Conservation (phyloP, 2,113 vertebrate genomes). For the Anolis sagrei region DNA sequence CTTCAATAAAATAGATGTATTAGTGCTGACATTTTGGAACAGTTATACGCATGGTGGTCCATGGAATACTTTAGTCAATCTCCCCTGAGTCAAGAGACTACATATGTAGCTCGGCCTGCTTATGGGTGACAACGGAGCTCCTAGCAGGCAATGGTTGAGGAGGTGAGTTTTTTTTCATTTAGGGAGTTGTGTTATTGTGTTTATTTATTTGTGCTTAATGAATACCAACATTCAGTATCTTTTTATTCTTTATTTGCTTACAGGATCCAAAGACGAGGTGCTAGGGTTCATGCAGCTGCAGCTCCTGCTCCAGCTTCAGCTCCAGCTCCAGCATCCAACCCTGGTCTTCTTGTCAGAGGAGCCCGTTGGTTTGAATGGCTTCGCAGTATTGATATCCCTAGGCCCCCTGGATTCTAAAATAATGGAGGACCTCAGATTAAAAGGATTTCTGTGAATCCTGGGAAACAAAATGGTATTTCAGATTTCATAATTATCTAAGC, state of each 20-base stretch:
- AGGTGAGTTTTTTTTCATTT: constrained; percentile 66
- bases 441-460: constrained; percentile 9
- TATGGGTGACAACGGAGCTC: constrained; percentile 49
- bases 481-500: neutral
- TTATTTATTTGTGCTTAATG: neutral
- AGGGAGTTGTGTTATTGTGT: constrained; percentile 13
- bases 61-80: constrained; percentile 50
- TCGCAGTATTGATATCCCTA: constrained; percentile 61
- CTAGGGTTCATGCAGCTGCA: neutral
- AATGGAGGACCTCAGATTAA: neutral
- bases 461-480: constrained; percentile 52
- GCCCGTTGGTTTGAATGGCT: constrained; percentile 66
- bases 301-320: neutral
- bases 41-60: constrained; percentile 56
- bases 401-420: constrained; percentile 63
- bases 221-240: neutral
- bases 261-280: constrained; percentile 55
- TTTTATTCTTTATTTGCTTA: neutral
- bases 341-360: neutral
- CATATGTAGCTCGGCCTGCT: constrained; percentile 53
- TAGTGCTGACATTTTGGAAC: constrained; percentile 5
- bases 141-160: constrained; percentile 41
- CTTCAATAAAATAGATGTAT: neutral
- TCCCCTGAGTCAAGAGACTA: constrained; percentile 50
- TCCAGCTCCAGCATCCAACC: neutral